A percentile compares a stretch with the other conserved stretches of the same genome.
phyloP scores from a whole-genome alignment of 2,888 invertebrate species.

The Eupithecia exiguata region DNA sequence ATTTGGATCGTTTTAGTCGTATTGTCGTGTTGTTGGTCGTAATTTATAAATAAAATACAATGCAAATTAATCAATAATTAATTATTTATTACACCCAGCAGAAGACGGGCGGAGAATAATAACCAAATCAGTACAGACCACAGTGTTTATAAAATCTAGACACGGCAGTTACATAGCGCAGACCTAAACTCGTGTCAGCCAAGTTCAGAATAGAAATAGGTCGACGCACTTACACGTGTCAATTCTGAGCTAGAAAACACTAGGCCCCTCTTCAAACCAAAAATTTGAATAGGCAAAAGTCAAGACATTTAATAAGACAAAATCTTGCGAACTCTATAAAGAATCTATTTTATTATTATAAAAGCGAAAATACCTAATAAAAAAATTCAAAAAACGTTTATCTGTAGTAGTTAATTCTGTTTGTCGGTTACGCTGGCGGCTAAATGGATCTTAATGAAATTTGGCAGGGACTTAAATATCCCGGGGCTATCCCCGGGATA shows the following conservation, averaged over 20 bases:
- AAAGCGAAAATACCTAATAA: too few relatives aligned
- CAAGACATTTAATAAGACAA: too few relatives aligned
- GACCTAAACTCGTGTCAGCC: neutral
- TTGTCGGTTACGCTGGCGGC: too few relatives aligned
- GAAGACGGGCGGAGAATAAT: slow-evolving; percentile 22
- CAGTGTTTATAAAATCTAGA: neutral
- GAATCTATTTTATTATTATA: too few relatives aligned
- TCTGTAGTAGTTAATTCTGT: too few relatives aligned
- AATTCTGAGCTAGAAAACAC: neutral
- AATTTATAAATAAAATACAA: slow-evolving; percentile 6
- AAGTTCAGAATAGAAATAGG: neutral
- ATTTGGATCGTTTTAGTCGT: neutral
- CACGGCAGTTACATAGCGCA: neutral
- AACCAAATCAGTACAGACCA: slow-evolving; percentile 10
- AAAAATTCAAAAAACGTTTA: too few relatives aligned
- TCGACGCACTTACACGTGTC: neutral
- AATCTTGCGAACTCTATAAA: too few relatives aligned
- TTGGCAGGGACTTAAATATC: too few relatives aligned
- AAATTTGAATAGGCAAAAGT: too few relatives aligned
- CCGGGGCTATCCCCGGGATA: too few relatives aligned
- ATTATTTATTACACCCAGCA: slow-evolving; percentile 10
- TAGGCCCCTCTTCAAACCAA: too few relatives aligned
- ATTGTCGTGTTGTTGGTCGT: neutral
- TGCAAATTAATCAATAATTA: slow-evolving; percentile 10
- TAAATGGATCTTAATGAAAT: too few relatives aligned